Conservation (phyloP, 2,113 vertebrate genomes). For the Xyliphius kryptos region DNA sequence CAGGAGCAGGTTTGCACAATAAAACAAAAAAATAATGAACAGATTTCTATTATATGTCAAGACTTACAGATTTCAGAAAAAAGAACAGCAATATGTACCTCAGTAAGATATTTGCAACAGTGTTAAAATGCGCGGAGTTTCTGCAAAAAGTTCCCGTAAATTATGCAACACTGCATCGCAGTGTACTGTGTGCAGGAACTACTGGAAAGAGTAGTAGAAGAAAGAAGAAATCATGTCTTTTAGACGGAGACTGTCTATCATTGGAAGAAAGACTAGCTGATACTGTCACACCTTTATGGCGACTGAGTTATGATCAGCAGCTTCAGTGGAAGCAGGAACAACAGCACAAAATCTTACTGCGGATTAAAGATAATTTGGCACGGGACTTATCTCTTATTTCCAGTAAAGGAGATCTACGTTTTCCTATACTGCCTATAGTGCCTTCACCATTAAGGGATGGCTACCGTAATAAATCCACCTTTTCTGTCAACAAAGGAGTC, state of each 20-base stretch:
- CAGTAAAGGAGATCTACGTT: conserved; percentile 46
- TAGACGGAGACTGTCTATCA: conserved; percentile 32
- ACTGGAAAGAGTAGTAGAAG: too few species aligned
- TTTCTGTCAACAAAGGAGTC: conserved; percentile 75
- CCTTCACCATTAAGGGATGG: conserved; percentile 66
- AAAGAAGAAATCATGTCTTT: background rate
- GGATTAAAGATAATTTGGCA: conserved; percentile 51
- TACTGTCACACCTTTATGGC: conserved; percentile 72
- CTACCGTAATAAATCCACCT: conserved; percentile 82
- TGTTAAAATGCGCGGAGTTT: too few species aligned
- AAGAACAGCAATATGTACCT: too few species aligned
- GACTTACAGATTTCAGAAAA: too few species aligned
- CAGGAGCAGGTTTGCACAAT: too few species aligned
- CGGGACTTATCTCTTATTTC: conserved; percentile 27
- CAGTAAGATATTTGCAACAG: too few species aligned
- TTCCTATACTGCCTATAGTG: conserved; percentile 64
- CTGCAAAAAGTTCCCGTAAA: too few species aligned
- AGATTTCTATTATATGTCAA: too few species aligned
- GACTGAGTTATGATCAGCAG: conserved; percentile 72
- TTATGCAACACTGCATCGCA: too few species aligned
- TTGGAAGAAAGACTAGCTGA: conserved; percentile 67
- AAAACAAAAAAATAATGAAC: too few species aligned
- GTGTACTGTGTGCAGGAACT: too few species aligned
- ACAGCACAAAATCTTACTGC: conserved; percentile 62
- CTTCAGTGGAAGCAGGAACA: conserved; percentile 73